Base-by-base conservation (phyloP, 2,113 vertebrate genomes). In the Microcebus griseorufus region DNA sequence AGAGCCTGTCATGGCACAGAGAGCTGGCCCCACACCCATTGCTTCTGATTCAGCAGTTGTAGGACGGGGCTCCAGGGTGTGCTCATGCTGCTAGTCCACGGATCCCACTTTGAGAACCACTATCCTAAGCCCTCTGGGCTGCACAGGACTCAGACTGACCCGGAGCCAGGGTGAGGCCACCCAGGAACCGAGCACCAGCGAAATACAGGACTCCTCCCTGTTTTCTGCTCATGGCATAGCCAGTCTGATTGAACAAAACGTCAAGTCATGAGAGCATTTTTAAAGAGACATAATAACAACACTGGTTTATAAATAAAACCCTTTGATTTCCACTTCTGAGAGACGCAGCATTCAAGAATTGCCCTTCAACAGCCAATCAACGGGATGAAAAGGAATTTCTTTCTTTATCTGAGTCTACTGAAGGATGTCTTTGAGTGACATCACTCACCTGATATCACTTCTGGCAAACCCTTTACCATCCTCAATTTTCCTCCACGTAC, bases 121-220 rank as follows among this genome's bases (percentile, higher is more conserved):
- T 10, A 4, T n/a, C 6, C 13, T 6, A 9, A 23, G 13, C 22
- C 37, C 29, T 37, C 37, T 23, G 13, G 1, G 39, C 42, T 45
- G 23, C 14, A 2, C 8, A 18, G 9, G 72, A 58, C 27, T 60
- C 27, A 13, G 27, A 55, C 2, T 16, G 27, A 16, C 10, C 13
- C 18, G 29, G 17, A 45, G 6, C 0, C 4, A 23, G 0, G 22
- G 0, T 32, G 37, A 58, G 34, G 22, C 32, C 34, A 0, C 3
- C 45, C 8, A n/a, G 37, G 42, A 29, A n/a, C 1, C 11, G n/a
- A 17, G 51, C 25, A 60, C 32, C 11, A 4, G 23, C 22, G 9
- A 70, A 58, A 34, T 3, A 58, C 1, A 22, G 25, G n/a, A 29
- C 2, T 22, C 2, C 3, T 29, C 2, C 16, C 34, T 45, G 2